Percentiles rank a stretch among this genome's conserved stretches.
These are phyloP conservation scores for Yasuhikotakia modesta DNA, from an alignment of 2,797 vertebrate species.

Conservation along the genomic window DNA sequence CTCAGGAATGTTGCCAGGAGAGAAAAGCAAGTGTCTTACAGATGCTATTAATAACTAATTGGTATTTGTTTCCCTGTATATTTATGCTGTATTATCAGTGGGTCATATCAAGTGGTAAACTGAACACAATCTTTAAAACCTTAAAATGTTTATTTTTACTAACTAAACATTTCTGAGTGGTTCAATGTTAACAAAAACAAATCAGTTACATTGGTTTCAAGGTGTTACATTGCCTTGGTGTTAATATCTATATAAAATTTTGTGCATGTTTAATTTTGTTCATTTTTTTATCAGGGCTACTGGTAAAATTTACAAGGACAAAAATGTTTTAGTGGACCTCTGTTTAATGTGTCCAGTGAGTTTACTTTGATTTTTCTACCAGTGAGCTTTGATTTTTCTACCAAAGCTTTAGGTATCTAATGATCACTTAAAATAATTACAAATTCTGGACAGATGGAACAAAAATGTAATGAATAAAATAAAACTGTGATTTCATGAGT, in stretches of 20 bases:
- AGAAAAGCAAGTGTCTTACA: conserved; percentile 7
- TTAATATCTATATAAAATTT: neutral
- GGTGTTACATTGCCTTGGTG: neutral
- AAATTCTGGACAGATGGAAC: neutral
- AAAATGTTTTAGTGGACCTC: too few relatives aligned
- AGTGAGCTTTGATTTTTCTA: neutral
- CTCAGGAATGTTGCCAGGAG: conserved; percentile 42
- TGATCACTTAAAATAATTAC: neutral
- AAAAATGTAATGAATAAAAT: neutral
- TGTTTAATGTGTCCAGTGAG: too few relatives aligned
- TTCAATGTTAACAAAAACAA: conserved; percentile 12
- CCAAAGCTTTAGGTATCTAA: neutral
- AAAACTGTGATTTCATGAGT: neutral
- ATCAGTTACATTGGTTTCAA: conserved; percentile 4
- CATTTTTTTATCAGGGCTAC: too few relatives aligned
- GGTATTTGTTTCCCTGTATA: conserved; percentile 36
- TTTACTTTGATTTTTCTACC: too few relatives aligned
- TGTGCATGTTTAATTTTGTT: neutral
- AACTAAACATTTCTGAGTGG: neutral
- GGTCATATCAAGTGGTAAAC: conserved; percentile 48
- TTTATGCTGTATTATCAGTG: conserved; percentile 42
- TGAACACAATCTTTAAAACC: conserved; percentile 40
- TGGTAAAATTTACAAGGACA: too few relatives aligned
- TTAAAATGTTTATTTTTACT: too few relatives aligned
- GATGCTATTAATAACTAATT: conserved; percentile 47